Conservation (phyloP, 35 echinoderm and acorn worm species). For the Lytechinus pictus region DNA sequence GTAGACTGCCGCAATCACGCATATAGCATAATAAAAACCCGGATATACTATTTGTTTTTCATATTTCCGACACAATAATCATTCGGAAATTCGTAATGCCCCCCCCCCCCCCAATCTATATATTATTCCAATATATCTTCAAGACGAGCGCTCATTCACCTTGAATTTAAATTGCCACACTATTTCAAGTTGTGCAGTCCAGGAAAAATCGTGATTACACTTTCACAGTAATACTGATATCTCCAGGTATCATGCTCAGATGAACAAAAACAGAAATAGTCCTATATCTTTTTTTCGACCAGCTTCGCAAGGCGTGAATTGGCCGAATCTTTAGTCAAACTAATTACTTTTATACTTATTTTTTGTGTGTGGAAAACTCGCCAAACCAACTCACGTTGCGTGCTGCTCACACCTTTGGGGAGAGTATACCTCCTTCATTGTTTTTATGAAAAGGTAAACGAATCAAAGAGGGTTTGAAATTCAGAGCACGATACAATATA, state of each 20-base stretch:
- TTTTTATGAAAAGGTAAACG: not conserved
- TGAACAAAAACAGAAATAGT: not conserved
- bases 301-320: not conserved
- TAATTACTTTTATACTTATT: not conserved
- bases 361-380: not conserved
- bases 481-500: not conserved
- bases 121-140: too few relatives aligned
- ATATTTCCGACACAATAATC: not conserved
- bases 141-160: too few relatives aligned
- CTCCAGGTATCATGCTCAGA: not conserved
- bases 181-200: not conserved
- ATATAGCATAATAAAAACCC: not conserved
- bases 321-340: not conserved
- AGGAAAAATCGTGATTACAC: not conserved
- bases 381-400: not conserved
- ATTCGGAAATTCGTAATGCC: not conserved
- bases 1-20: not conserved
- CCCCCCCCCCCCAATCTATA: too few relatives aligned
- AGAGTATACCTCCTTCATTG: not conserved
- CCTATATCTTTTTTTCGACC: not conserved
- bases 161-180: not conserved
- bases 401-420: not conserved
- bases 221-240: not conserved
- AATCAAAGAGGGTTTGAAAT: not conserved
- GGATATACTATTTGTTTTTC: not conserved